A percentile compares a stretch with the other conserved stretches of the same genome.
Evolutionary conservation across 2,888 invertebrate species (phyloP).

Genomic region (Drosophila antonietae): DNA sequence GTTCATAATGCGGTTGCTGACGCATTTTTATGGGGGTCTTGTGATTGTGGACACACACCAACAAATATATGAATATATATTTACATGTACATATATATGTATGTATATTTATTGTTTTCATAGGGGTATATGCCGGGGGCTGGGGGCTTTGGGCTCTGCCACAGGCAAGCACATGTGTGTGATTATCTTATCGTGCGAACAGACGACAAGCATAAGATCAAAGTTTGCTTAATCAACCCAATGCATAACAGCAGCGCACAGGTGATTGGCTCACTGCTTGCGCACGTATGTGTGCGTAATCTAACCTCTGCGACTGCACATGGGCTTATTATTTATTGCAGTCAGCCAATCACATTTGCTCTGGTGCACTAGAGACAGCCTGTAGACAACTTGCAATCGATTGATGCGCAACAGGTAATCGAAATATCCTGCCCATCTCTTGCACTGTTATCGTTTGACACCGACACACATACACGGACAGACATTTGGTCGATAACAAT

Average conservation of each 20-base stretch:
- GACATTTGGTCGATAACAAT: slow-evolving; percentile 34
- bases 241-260: slow-evolving; percentile 59
- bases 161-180: slow-evolving; percentile 20
- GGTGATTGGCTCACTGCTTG: slow-evolving; percentile 40
- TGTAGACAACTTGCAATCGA: slow-evolving; percentile 27
- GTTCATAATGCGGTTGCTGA: slow-evolving; percentile 52
- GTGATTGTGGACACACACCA: slow-evolving; percentile 27
- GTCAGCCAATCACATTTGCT: slow-evolving; percentile 10
- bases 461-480: background rate
- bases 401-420: slow-evolving; percentile 40
- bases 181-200: slow-evolving; percentile 66
- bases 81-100: background rate
- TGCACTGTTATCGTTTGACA: slow-evolving; percentile 1
- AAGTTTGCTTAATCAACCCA: slow-evolving; percentile 55
- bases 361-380: slow-evolving; percentile 24
- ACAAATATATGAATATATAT: background rate
- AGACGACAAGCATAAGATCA: slow-evolving; percentile 62
- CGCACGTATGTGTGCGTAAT: slow-evolving; percentile 22
- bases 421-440: slow-evolving; percentile 16
- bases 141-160: slow-evolving; percentile 8
- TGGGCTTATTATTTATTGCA: slow-evolving; percentile 6
- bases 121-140: slow-evolving; percentile 44
- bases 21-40: slow-evolving; percentile 58
- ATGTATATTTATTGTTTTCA: slow-evolving; percentile 8
- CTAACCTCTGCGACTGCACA: slow-evolving; percentile 23